Percentiles rank a stretch among this genome's conserved stretches.
Evolutionary conservation across 2,113 vertebrate genomes (phyloP).

Genomic region (Trematomus loennbergii): DNA sequence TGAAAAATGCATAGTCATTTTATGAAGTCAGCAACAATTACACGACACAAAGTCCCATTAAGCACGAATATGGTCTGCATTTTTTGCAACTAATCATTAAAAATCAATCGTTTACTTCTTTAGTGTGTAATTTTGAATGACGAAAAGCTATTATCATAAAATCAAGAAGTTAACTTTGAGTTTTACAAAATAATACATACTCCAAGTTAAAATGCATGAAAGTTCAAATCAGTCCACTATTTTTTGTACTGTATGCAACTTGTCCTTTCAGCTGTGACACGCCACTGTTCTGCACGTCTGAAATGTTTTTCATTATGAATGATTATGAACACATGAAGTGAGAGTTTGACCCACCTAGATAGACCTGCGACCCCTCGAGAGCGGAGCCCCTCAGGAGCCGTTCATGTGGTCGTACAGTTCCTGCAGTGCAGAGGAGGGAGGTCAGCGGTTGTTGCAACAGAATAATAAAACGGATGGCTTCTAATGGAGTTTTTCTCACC

Average conservation of each 20-base stretch:
- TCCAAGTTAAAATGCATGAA: not conserved
- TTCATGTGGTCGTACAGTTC: conserved; percentile 99
- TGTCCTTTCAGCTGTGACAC: not conserved
- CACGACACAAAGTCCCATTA: not conserved
- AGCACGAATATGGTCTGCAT: not conserved
- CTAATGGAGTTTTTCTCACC: conserved; percentile 78
- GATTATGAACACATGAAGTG: not conserved
- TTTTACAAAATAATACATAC: not conserved
- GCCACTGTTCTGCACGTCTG: not conserved
- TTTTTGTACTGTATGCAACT: no score
- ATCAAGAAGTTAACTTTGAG: not conserved
- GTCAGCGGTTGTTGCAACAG: not conserved
- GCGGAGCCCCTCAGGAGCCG: conserved; percentile 88
- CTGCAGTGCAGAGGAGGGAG: conserved; percentile 69
- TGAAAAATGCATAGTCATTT: not conserved
- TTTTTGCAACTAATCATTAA: not conserved
- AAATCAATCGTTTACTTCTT: not conserved
- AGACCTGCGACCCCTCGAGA: conserved; percentile 94
- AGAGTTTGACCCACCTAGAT: conserved; percentile 87
- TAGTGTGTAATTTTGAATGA: not conserved
- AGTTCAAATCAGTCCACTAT: not conserved
- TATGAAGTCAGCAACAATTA: not conserved
- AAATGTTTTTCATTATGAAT: not conserved
- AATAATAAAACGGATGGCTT: rapidly evolving
- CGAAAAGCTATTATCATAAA: not conserved